These are phyloP conservation scores for Drosophila pegasa DNA, from an alignment of 2,888 invertebrate genomes.

Conservation along the genomic window DNA sequence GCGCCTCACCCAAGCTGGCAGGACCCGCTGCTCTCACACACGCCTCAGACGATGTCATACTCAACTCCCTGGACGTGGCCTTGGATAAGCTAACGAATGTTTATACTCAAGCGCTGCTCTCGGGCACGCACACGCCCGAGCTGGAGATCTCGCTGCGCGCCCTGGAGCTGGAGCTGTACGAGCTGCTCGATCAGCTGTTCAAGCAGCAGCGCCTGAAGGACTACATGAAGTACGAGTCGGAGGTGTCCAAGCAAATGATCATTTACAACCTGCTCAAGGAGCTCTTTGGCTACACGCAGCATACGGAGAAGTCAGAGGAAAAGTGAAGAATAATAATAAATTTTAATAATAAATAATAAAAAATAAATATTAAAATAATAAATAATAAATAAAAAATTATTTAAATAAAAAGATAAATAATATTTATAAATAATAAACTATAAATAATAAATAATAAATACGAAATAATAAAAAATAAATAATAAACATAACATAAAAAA, in stretches of 20 bases:
- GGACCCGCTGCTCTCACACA: constrained; percentile 53
- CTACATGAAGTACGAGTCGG: constrained; percentile 81
- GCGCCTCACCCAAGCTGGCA: constrained; percentile 67
- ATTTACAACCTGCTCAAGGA: constrained; percentile 81
- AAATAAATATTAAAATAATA: no score
- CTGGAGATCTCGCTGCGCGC: constrained; percentile 69
- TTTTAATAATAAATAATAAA: no score
- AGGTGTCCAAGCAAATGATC: constrained; percentile 82
- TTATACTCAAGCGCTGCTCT: constrained; percentile 80
- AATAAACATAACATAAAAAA: no score
- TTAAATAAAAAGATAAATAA: no score
- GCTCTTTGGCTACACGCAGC: constrained; percentile 76
- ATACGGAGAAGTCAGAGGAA: constrained; percentile 36
- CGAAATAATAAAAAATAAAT: no score
- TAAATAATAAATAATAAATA: no score
- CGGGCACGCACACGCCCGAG: constrained; percentile 76
- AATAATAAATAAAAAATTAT: no score
- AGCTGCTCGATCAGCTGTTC: constrained; percentile 75
- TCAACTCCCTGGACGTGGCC: constrained; percentile 70
- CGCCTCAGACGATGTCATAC: constrained; percentile 56
- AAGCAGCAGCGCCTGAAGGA: constrained; percentile 75
- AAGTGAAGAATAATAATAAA: no score
- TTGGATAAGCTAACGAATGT: constrained; percentile 71
- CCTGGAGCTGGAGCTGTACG: constrained; percentile 77
- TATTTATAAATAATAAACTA: no score